phyloP scores from a whole-genome alignment of 2,113 vertebrate species.

The Bothrops jararaca region DNA sequence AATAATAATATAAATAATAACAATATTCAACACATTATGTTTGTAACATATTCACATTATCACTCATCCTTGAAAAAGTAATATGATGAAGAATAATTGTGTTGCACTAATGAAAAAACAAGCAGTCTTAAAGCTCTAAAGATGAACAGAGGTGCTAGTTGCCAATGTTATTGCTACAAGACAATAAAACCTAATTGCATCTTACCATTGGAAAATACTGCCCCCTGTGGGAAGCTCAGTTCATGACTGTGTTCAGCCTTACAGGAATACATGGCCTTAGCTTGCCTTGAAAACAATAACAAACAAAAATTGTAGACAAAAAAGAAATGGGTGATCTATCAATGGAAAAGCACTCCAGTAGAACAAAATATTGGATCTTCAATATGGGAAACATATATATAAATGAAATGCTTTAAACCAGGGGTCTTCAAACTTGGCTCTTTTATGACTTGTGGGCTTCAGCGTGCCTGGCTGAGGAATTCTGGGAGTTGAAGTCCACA shows the following conservation, averaged over 20 bases:
- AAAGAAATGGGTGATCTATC: background rate
- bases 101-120: background rate
- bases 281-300: slow-evolving; percentile 77
- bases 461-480: no score
- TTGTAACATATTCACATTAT: background rate
- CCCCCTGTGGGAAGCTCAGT: slow-evolving; percentile 95
- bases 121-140: background rate
- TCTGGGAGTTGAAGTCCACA: no score
- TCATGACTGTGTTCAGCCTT: slow-evolving; percentile 95
- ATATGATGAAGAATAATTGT: background rate
- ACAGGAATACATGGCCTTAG: slow-evolving; percentile 95
- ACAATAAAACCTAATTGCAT: background rate
- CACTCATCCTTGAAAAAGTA: background rate
- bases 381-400: no score
- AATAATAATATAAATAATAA: background rate
- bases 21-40: background rate
- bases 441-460: no score
- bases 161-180: background rate
- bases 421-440: no score
- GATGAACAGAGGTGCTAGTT: background rate
- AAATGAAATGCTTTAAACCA: background rate
- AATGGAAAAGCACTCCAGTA: background rate
- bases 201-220: slow-evolving; percentile 91
- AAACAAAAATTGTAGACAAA: slow-evolving; percentile 24
- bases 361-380: background rate